Conservation (phyloP, 2,797 vertebrate species). For the Rhinatrema bivittatum region DNA sequence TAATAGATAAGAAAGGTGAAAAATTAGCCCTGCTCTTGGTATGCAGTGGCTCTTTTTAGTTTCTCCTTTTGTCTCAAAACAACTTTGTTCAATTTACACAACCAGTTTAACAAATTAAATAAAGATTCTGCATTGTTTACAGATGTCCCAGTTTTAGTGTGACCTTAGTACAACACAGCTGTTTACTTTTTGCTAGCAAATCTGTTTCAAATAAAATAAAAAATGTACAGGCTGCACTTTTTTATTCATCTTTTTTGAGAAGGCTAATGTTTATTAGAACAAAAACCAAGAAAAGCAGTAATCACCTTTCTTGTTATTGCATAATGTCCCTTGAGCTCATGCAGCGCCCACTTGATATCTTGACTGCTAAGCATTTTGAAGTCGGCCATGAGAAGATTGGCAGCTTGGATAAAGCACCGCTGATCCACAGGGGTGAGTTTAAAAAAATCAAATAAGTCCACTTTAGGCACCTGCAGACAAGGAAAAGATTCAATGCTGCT, state of each 20-base stretch:
- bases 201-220: not conserved
- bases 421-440: conserved; percentile 72
- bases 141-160: too few relatives aligned
- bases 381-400: conserved; percentile 91
- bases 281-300: not conserved
- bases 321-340: conserved; percentile 96
- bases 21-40: too few relatives aligned
- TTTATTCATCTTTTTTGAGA: not conserved
- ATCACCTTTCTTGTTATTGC: conserved; percentile 94
- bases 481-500: not conserved
- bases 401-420: conserved; percentile 79
- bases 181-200: too few relatives aligned
- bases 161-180: too few relatives aligned
- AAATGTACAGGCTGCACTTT: not conserved
- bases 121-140: too few relatives aligned
- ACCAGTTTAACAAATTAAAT: too few relatives aligned
- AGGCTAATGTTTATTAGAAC: too few relatives aligned
- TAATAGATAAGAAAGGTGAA: too few relatives aligned
- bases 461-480: conserved; percentile 62
- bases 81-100: too few relatives aligned
- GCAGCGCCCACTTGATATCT: conserved; percentile 94
- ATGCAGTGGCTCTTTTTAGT: too few relatives aligned
- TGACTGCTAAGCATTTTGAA: conserved; percentile 96
- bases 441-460: conserved; percentile 85
- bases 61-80: too few relatives aligned